A percentile compares a stretch with the other conserved stretches of the same genome.
These are phyloP conservation scores for Stercorarius parasiticus DNA, from an alignment of 2,113 vertebrate genomes.

Conservation along the genomic window DNA sequence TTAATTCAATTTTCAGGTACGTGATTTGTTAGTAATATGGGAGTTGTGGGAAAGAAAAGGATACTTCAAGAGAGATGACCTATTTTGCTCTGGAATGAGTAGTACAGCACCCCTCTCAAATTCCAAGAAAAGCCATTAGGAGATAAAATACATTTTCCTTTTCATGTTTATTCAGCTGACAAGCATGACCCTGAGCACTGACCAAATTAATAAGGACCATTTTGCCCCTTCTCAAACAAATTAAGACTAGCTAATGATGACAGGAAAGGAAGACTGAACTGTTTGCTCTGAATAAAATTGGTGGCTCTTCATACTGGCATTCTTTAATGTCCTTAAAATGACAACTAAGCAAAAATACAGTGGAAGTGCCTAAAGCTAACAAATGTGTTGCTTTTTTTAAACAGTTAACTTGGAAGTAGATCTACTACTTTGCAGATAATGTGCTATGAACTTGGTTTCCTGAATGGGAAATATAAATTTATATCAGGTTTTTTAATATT, in stretches of 20 bases:
- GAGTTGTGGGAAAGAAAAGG: not conserved
- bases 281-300: not conserved
- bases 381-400: not conserved
- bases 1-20: constrained; percentile 11
- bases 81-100: constrained; percentile 1
- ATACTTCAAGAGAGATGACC: not conserved
- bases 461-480: not conserved
- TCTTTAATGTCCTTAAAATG: not conserved
- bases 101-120: not conserved
- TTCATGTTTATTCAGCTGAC: constrained; percentile 32
- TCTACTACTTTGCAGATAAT: not conserved
- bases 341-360: constrained; percentile 12
- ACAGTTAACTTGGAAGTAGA: not conserved
- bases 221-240: not conserved
- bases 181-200: not conserved
- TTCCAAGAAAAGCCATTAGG: not conserved
- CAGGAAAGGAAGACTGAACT: not conserved
- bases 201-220: not conserved
- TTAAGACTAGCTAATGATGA: not conserved
- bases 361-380: constrained; percentile 3
- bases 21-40: not conserved
- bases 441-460: not conserved
- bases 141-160: not conserved
- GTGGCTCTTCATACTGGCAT: not conserved
- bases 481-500: not conserved